These are phyloP conservation scores for Tinea pellionella DNA, from an alignment of 2,888 invertebrate species.

Conservation along the genomic window DNA sequence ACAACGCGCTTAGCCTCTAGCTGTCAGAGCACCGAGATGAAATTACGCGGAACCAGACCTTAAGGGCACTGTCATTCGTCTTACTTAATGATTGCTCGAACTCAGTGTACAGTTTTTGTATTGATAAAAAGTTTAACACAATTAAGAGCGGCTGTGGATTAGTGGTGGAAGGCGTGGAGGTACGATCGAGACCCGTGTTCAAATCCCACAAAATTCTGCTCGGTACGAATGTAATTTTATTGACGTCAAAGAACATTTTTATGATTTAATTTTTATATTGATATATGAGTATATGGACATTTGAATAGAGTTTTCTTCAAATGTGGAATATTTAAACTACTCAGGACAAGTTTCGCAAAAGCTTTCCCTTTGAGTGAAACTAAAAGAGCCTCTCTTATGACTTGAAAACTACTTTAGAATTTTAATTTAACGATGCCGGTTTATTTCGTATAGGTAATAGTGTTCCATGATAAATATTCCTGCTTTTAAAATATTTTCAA, in stretches of 20 bases:
- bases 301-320: background rate
- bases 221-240: too few relatives aligned
- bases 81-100: slow-evolving; percentile 7
- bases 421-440: background rate
- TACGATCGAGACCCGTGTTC: too few relatives aligned
- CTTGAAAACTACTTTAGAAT: background rate
- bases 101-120: background rate
- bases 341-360: background rate
- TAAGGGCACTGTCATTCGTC: slow-evolving; percentile 10
- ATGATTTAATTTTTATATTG: background rate
- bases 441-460: background rate
- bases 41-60: slow-evolving; percentile 12
- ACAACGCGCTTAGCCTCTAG: slow-evolving; percentile 9
- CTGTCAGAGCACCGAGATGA: background rate
- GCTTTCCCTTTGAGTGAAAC: background rate
- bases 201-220: too few relatives aligned
- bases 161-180: too few relatives aligned
- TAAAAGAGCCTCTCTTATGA: background rate
- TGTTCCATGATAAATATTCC: background rate
- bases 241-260: too few relatives aligned
- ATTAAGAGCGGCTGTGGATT: too few relatives aligned
- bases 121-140: background rate
- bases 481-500: background rate
- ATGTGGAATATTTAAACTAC: background rate
- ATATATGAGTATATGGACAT: background rate